Base-by-base conservation (phyloP, 2,888 invertebrate genomes). In the Aphidoletes aphidimyza region DNA sequence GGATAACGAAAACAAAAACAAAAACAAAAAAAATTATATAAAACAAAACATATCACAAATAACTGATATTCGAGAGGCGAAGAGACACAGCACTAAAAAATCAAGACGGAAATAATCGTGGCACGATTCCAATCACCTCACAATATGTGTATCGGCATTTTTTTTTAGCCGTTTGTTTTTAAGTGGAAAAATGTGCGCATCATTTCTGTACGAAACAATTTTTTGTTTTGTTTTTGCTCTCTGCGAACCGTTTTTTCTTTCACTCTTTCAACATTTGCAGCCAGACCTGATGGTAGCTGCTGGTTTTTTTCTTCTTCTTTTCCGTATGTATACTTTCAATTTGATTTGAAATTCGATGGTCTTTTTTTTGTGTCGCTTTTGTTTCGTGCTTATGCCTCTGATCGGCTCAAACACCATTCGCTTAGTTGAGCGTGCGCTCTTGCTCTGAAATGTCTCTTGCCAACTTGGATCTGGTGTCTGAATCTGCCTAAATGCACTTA, bases 101-200 rank as follows among this genome's bases (percentile, higher is more conserved):
- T 36, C 37, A 81, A 36, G 81, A 81, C 36, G 81, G 81, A 81
- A 69, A 81, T 81, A 37, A 81, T 81, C 81, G 37, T 37, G 37
- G 81, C 81, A 81, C 81, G 81, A 81, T 81, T 81, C 37, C 81
- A 81, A 81, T 81, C 81, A 37, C 69, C 34, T 69, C 30, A 30
- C 69, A 69, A 34, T 34, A 69, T 69, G 34, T 69, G n/a, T 22
- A 22, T 9, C 19, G 8, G 8, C 9, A 11, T 47, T 47, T 19
- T 19, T 5, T 19, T 19, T 47, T 19, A n/a, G n/a, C 19, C 9
- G 19, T 47, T 19, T 47, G 2, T 17, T 30, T 69, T 69, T n/a
- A 14, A 30, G 5, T 19, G 3, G 14, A n/a, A 54, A 69, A 69
- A 69, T 69, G n/a, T n/a, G 69, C 69, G 69, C 69, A 69, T 69